Evolutionary conservation across 2,888 invertebrate species (phyloP), one percentile per base, ranked within the genome.

Genomic region (Andrena dorsata): DNA sequence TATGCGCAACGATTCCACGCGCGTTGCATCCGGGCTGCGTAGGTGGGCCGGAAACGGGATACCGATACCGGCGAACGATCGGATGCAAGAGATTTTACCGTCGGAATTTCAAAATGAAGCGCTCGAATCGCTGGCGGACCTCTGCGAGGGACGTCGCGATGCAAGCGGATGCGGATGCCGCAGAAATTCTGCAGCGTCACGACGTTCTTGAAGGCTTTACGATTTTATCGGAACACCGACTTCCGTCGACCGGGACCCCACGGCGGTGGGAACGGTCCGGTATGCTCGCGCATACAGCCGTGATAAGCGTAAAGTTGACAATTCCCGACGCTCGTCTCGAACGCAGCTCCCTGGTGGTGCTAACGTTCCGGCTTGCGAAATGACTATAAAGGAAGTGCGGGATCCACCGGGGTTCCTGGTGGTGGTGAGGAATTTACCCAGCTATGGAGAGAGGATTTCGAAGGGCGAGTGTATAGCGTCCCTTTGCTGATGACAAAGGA

Each of bases 61-160:
- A 68, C 63, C 76, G 64, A 51, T 60, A 16, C 32, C 20, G 51
- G 26, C 41, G 51, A 41, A 74, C 60, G 68, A 83, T 79, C 68
- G 64, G 76, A 32, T 71, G 71, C 70, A 53, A 26, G 61, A 68
- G 63, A 58, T 68, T 72, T 78, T 83, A 61, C 77, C 2, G n/a
- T 28, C 41, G 76, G 76, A 74, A 77, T 84, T 77, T 68, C 80
- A 58, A 84, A 83, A 83, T 30, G 76, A 71, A 71, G 51, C 71
- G 74, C 68, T 10, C 58, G 76, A 64, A 80, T 73, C 41, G 51
- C 47, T 16, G 23, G 47, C n/a, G 66, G n/a, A 30, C 32, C 41
- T 41, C 41, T 16, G 41, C 73, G 20, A 28, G 70, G 58, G 10
- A 51, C 26, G 58, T 66, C 72, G 49, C 47, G 61, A 30, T 41